Evolutionary conservation across 1,140 invertebrate genomes (phyloP), one percentile per base, ranked within the genome.

Genomic region (Drosophila nasuta): DNA sequence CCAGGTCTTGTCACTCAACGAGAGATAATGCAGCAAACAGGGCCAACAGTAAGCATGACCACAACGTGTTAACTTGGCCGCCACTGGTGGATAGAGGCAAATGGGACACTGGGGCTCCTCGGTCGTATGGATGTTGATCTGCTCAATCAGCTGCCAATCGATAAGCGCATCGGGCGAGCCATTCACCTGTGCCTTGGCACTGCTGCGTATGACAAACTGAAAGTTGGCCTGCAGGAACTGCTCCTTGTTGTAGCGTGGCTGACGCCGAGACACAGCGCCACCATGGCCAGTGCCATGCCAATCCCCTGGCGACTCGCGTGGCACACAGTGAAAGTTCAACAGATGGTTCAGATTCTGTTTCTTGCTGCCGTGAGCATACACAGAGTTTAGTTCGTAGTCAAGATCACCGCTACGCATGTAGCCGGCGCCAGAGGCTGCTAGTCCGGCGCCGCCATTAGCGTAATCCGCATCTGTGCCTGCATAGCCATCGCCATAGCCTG

Each of bases 21-120:
- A 94, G 65, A 98, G 93, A 93, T 99, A 99, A 92, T 99, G 98
- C 17, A 99, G 94, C 81, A 99, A 95, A 91, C 98, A 99, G 1
- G 97, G 94, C 97, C 97, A 99, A 92, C 98, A 99, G 91, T 97
- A 99, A 66, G 98, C 96, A 92, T 99, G 98, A 20, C 98, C 98
- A 93, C 98, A 99, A 35, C 96, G 95, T 0, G 98, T 98, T 87
- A 99, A 97, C 93, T 98, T 97, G 2, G 96, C 97, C 77, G 97
- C 96, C 60, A 95, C 93, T 25, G 97, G 97, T 51, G 94, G 93
- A 89, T 96, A 95, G 48, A 99, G 93, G 93, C 98, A 99, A 86
- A 99, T 99, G 0, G 98, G 98, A 93, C 98, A 99, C 51, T 95
- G 95, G 20, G 96, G 94, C 66, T 94, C 93, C 72, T 97, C 97